These are phyloP conservation scores for Cydia splendana DNA, from an alignment of 1,140 invertebrate species.

Conservation along the genomic window DNA sequence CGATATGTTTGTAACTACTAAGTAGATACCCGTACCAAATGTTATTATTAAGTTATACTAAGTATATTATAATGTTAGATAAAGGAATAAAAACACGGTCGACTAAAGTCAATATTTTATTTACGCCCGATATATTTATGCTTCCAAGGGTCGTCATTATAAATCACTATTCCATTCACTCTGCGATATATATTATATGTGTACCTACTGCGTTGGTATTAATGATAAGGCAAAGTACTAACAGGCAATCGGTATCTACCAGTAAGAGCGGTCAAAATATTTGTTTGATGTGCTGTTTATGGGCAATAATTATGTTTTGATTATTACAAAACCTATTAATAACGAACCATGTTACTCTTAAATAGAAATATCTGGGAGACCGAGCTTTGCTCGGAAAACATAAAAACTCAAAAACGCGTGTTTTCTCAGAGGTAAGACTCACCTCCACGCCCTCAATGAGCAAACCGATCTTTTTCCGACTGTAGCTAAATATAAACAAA, in stretches of 20 bases:
- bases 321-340: too few relatives aligned
- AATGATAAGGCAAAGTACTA: constrained; percentile 12
- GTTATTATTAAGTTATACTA: constrained; percentile 40
- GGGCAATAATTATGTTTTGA: too few relatives aligned
- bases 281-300: too few relatives aligned
- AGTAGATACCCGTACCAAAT: constrained; percentile 65
- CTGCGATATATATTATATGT: background rate
- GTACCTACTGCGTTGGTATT: constrained; percentile 9
- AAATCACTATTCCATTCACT: constrained; percentile 18
- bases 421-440: too few relatives aligned
- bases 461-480: too few relatives aligned
- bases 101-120: constrained; percentile 34
- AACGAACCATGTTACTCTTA: too few relatives aligned
- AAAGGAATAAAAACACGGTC: constrained; percentile 34
- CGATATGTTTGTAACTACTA: constrained; percentile 74
- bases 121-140: constrained; percentile 26
- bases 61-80: constrained; percentile 32
- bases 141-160: background rate
- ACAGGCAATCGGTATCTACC: background rate
- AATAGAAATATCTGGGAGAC: too few relatives aligned
- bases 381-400: too few relatives aligned
- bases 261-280: too few relatives aligned
- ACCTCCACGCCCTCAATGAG: too few relatives aligned
- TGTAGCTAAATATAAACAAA: too few relatives aligned
- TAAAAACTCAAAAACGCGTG: too few relatives aligned